Evolutionary conservation across 35 echinoderm and acorn worm species (phyloP), one percentile per base, ranked within the genome.

Genomic region (Heliocidaris tuberculata): DNA sequence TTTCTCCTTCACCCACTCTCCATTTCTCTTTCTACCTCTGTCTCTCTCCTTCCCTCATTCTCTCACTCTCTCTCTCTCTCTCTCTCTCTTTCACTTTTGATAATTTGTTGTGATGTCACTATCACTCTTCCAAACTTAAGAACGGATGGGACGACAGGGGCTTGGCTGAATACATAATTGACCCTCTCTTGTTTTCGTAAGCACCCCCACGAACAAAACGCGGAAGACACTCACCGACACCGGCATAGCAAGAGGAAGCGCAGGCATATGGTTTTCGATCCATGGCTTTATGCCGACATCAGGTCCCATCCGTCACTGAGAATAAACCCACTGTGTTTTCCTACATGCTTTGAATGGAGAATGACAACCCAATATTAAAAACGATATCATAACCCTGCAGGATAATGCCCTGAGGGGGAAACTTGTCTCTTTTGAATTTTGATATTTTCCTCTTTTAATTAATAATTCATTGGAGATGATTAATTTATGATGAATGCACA

Each of bases 111-210:
- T 78, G 65, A 78, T 78, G 65, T 78, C 65, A 78, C 47, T 31
- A 89, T 89, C 87, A 48, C 12, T 48, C 12, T 48, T 42, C 11
- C 4, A 0, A 89, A 89, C 7, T 31, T 35, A 32, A 88, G 15
- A 32, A 17, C 15, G 31, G 31, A 48, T 89, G 12, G 47, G 47
- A 89, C 47, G 87, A 35, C 24, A 13, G 87, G 87, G 31, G 47
- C 32, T 89, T 89, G 9, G 31, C 87, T 48, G 31, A 89, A 89
- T 89, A 89, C 31, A 48, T 89, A 89, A 89, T 89, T 89, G 87
- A 89, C 87, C 47, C 31, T 48, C 31, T 89, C 31, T 89, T 89
- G 87, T 89, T 89, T 48, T 89, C 9, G 27, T 78, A 78, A 78
- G 47, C 87, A 89, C 87, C 31, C 86, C 47, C 31, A 31, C 47